These are phyloP conservation scores for Agriopis marginaria DNA, from an alignment of 2,888 invertebrate genomes.

Conservation along the genomic window DNA sequence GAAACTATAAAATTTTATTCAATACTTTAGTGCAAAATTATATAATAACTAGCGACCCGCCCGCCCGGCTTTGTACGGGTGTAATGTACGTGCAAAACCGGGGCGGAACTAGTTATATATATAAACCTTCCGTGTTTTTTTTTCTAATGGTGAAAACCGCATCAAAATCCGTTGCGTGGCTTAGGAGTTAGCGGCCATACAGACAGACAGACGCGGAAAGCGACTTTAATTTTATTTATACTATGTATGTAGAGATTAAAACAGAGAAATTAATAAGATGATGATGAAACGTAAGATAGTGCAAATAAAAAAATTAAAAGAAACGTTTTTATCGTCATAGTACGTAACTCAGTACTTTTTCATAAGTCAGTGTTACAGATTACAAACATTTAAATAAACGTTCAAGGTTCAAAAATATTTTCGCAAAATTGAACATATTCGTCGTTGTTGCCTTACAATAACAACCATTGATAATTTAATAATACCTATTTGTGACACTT, in stretches of 20 bases:
- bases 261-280: not conserved
- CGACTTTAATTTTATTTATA: too few relatives aligned
- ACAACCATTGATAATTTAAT: constrained; percentile 46
- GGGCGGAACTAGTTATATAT: too few relatives aligned
- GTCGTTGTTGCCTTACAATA: constrained; percentile 44
- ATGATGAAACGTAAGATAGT: not conserved
- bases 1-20: not conserved
- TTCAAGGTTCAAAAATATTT: constrained; percentile 80
- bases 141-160: too few relatives aligned
- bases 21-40: not conserved
- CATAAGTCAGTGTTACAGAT: constrained; percentile 10
- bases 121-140: too few relatives aligned
- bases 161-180: too few relatives aligned
- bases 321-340: not conserved
- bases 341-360: not conserved
- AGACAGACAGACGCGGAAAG: too few relatives aligned
- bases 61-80: too few relatives aligned
- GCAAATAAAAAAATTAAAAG: not conserved
- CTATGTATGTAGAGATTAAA: too few relatives aligned
- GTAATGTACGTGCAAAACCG: too few relatives aligned
- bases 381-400: constrained; percentile 47
- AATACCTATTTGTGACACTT: constrained; percentile 50
- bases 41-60: too few relatives aligned
- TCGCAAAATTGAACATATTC: constrained; percentile 75
- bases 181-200: too few relatives aligned